phyloP scores from a whole-genome alignment of 1,140 invertebrate genomes.

The Solen grandis region DNA sequence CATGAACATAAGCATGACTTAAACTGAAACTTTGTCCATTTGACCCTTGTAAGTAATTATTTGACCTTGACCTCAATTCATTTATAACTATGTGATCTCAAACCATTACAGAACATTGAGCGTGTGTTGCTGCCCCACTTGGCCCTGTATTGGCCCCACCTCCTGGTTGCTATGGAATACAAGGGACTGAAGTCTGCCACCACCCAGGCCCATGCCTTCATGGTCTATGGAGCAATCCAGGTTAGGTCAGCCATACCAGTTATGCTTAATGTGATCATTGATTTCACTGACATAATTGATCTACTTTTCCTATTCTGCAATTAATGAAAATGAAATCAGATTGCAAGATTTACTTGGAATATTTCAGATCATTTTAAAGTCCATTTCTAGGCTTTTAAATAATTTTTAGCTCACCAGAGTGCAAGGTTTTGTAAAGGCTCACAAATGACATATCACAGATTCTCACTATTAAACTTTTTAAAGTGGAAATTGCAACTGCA shows the following conservation, averaged over 20 bases:
- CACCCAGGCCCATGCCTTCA: conserved; percentile 73
- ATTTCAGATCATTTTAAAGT: neutral
- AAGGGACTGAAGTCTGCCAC: conserved; percentile 40
- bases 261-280: too few relatives aligned
- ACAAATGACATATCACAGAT: too few relatives aligned
- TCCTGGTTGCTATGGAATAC: conserved; percentile 69
- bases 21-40: too few relatives aligned
- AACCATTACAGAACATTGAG: conserved; percentile 75
- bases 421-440: too few relatives aligned
- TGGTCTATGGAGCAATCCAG: conserved; percentile 78
- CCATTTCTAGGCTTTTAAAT: neutral
- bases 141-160: conserved; percentile 72
- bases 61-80: too few relatives aligned
- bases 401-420: too few relatives aligned
- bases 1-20: too few relatives aligned
- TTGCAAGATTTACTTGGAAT: neutral
- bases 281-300: neutral
- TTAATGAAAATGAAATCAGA: neutral
- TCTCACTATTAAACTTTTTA: too few relatives aligned
- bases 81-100: too few relatives aligned
- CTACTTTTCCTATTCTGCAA: neutral
- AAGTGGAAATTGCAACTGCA: too few relatives aligned
- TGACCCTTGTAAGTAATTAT: too few relatives aligned
- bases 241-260: conserved; percentile 63
- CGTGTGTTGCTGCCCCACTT: conserved; percentile 76